These are phyloP conservation scores for Crematogaster levior DNA, from an alignment of 2,888 invertebrate genomes.

Conservation along the genomic window DNA sequence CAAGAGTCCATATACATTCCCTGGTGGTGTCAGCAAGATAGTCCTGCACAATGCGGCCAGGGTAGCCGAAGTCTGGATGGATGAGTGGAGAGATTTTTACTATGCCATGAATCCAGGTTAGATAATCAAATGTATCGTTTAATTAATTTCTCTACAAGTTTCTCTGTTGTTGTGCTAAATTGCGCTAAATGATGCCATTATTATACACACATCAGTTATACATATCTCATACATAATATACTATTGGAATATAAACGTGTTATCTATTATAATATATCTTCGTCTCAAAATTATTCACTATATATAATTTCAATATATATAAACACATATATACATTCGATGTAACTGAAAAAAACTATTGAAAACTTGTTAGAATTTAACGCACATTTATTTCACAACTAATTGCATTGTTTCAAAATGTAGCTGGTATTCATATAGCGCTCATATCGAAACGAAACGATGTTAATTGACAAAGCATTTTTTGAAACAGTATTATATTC, in stretches of 20 bases:
- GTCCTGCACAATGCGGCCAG: conserved; percentile 99
- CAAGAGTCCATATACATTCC: conserved; percentile 99
- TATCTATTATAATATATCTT: conserved; percentile 3
- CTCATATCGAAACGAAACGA: conserved; percentile 25
- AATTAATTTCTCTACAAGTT: conserved; percentile 52
- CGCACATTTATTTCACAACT: background rate
- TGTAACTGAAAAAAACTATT: background rate
- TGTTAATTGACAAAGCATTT: conserved; percentile 18
- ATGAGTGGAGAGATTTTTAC: conserved; percentile 99
- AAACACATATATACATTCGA: background rate
- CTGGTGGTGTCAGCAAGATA: conserved; percentile 98
- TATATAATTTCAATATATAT: too few relatives aligned
- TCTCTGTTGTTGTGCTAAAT: conserved; percentile 47
- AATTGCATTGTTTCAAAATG: background rate
- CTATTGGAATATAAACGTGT: background rate
- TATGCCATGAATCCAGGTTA: conserved; percentile 99
- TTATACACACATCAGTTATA: conserved; percentile 15
- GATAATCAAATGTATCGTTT: conserved; percentile 79
- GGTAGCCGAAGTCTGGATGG: conserved; percentile 99
- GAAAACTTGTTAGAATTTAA: background rate
- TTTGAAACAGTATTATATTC: background rate
- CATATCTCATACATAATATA: background rate
- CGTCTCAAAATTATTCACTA: background rate
- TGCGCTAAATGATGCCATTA: conserved; percentile 51
- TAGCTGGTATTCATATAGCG: conserved; percentile 46